Evolutionary conservation across 2,113 vertebrate species (phyloP).

Genomic region (Steatornis caripensis): DNA sequence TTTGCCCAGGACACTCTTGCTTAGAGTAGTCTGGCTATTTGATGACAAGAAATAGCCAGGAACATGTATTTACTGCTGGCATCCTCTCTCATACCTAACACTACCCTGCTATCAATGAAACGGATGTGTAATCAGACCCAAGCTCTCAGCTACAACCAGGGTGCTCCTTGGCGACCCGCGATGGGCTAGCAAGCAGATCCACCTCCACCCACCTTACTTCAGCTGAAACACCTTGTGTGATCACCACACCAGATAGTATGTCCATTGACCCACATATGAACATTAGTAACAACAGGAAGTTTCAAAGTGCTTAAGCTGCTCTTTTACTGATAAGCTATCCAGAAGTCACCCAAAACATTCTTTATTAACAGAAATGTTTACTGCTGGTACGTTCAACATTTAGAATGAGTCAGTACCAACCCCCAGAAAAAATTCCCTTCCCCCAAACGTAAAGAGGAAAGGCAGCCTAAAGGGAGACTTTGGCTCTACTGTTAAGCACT

Average conservation of each 20-base stretch:
- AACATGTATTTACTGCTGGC: not conserved
- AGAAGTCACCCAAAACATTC: conserved; percentile 4
- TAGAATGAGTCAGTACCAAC: not conserved
- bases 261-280: not conserved
- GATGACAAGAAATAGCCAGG: conserved; percentile 15
- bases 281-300: conserved; percentile 16
- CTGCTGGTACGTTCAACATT: not conserved
- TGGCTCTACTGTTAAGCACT: not conserved
- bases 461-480: not conserved
- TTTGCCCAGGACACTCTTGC: not conserved
- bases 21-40: conserved; percentile 20
- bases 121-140: not conserved
- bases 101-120: conserved; percentile 31
- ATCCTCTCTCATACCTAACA: not conserved
- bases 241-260: not conserved
- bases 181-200: not conserved
- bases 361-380: conserved; percentile 12
- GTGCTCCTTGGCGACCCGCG: not conserved
- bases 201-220: not conserved
- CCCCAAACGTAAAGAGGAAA: not conserved
- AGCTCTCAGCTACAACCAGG: not conserved
- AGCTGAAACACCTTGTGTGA: not conserved
- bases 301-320: not conserved
- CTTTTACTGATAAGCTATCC: not conserved
- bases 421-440: not conserved